Evolutionary conservation across 92 coral and sea anemone species (phyloP), one percentile per base, ranked within the genome.

Genomic region (Zoanthus gigantus): DNA sequence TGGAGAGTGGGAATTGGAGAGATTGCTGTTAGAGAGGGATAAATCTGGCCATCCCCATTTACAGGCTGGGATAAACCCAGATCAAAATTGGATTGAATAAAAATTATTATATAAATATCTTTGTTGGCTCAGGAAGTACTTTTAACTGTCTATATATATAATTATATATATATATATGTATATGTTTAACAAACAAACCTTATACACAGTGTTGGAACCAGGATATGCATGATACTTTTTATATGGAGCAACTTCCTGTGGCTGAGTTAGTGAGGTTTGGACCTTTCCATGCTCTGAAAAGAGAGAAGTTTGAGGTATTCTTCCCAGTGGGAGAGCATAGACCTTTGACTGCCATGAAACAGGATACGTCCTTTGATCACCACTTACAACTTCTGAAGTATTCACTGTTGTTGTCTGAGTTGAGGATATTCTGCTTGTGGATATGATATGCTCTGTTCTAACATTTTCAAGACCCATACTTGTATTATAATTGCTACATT

Each of bases 291-390:
- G 23, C 5, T 5, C 61, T 60, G 47, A 44, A 53, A n/a, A 23
- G 76, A 46, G 45, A 67, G 73, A 44, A 63, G 37, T 65, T 10
- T 80, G 74, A 7, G 94, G 91, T 88, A 88, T 91, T 42, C 68
- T 44, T 9, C 84, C 89, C 4, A 88, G 48, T 53, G 94, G 94
- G 9, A 91, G 84, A 23, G 42, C 58, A 73, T 71, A 88, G 68
- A 88, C 88, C 37, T 86, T 7, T 1, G 91, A 91, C 78, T 88
- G 89, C 94, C 94, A 91, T 85, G 74, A 84, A 73, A 84, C 72
- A 60, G 94, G 94, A 83, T 77, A 88, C 77, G 77, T 68, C 47
- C 76, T 30, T 58, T 65, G 65, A 28, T 76, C 66, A 5, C 0
- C 30, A 52, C 50, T 52, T 47, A 76, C 65, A 23, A 76, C 32